phyloP scores from a whole-genome alignment of 2,797 vertebrate genomes.

The Acanthurus lineatus region DNA sequence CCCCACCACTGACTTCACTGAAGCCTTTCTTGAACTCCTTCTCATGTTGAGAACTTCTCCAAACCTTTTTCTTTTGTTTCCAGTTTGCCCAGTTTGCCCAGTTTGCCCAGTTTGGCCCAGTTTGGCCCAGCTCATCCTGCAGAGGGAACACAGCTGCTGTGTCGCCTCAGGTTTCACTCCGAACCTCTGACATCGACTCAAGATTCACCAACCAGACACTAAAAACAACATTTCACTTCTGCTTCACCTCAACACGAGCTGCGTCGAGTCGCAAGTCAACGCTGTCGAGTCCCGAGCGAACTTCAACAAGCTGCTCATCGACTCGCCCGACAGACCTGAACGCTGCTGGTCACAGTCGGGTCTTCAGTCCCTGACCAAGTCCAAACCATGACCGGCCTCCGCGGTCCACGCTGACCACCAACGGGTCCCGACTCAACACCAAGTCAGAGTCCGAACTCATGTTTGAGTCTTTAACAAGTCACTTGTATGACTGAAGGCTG shows the following conservation, averaged over 20 bases:
- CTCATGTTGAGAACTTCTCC: background rate
- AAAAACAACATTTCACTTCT: slow-evolving; percentile 60
- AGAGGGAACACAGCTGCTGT: slow-evolving; percentile 4
- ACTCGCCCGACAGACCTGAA: too few relatives aligned
- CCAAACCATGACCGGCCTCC: too few relatives aligned
- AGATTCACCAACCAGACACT: background rate
- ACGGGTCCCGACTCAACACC: too few relatives aligned
- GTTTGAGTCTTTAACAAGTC: background rate
- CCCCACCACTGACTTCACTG: background rate
- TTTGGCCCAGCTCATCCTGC: slow-evolving; percentile 27
- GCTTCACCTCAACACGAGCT: too few relatives aligned
- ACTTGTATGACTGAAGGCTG: too few relatives aligned
- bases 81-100: slow-evolving; percentile 28
- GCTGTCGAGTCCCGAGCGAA: too few relatives aligned
- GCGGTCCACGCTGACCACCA: too few relatives aligned
- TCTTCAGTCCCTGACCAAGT: too few relatives aligned
- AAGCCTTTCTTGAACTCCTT: background rate
- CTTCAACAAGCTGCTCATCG: too few relatives aligned
- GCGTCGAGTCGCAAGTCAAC: too few relatives aligned
- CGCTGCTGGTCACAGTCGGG: too few relatives aligned
- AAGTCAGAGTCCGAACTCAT: background rate
- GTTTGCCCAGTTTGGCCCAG: slow-evolving; percentile 33
- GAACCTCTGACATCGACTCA: background rate
- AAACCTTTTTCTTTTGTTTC: background rate
- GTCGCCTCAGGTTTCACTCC: slow-evolving; percentile 10